A percentile compares a stretch with the other conserved stretches of the same genome.
Conservation (phyloP, 2,113 vertebrate species). For the Podarcis raffonei region DNA sequence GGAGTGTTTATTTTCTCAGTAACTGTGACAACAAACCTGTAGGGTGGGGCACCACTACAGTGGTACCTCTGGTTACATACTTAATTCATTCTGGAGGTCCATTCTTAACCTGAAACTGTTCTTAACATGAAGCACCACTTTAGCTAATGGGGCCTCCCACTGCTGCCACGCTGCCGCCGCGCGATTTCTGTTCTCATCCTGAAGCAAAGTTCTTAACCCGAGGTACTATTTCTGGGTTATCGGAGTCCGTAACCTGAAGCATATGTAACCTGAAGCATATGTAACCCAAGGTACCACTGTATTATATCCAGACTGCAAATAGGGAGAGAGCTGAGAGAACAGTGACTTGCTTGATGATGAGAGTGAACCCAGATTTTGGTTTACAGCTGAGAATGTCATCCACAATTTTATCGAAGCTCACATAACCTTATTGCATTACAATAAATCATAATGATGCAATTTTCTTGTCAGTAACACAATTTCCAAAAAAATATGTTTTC, state of each 20-base stretch:
- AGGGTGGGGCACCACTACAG: background rate
- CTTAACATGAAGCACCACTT: no score
- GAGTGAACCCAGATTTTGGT: background rate
- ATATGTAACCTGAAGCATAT: no score
- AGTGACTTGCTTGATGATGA: background rate
- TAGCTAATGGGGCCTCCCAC: no score
- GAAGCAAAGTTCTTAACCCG: no score
- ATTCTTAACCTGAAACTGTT: no score
- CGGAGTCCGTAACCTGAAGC: no score
- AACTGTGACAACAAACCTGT: background rate
- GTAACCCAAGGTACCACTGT: no score
- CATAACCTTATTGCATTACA: background rate
- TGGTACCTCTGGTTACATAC: no score
- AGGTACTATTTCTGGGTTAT: no score
- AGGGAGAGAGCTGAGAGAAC: background rate
- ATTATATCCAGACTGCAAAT: background rate
- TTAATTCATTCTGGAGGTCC: no score
- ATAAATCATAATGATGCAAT: background rate
- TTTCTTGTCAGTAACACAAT: background rate
- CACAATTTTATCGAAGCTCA: background rate
- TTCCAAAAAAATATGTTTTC: background rate
- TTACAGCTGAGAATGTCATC: background rate
- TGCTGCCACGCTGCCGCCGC: no score
- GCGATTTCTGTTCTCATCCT: no score
- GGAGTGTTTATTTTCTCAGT: background rate